Percentiles rank a stretch among this genome's conserved stretches.
Conservation (phyloP, 92 coral and sea anemone species). For the Epizoanthus illoricatus region DNA sequence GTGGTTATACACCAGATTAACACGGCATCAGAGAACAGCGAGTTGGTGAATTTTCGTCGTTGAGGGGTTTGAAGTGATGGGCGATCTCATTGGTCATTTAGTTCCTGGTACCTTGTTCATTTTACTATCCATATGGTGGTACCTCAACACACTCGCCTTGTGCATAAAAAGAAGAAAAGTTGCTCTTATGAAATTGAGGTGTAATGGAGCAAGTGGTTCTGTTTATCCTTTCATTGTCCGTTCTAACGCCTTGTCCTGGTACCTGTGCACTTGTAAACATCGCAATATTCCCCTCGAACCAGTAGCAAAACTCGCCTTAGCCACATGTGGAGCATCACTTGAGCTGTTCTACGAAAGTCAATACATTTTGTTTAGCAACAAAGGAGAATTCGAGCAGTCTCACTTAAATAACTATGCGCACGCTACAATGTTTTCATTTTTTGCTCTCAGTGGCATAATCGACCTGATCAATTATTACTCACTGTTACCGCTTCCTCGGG, state of each 20-base stretch:
- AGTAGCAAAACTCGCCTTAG: conserved; percentile 53
- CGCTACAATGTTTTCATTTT: conserved; percentile 80
- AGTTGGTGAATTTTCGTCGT: too few species aligned
- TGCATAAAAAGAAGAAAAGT: background rate
- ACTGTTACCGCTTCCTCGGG: conserved; percentile 56
- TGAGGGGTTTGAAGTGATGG: conserved; percentile 46
- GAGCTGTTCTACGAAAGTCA: conserved; percentile 61
- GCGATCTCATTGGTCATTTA: conserved; percentile 69
- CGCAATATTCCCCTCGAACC: conserved; percentile 76
- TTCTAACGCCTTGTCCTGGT: conserved; percentile 24
- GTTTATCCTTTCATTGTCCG: background rate
- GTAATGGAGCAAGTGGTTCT: background rate
- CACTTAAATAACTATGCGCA: conserved; percentile 78
- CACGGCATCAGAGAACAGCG: too few species aligned
- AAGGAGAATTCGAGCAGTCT: conserved; percentile 50
- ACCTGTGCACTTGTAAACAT: conserved; percentile 30
- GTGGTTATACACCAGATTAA: too few species aligned
- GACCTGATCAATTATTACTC: conserved; percentile 62
- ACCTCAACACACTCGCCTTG: conserved; percentile 39
- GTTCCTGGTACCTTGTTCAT: conserved; percentile 70
- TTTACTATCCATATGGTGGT: conserved; percentile 69
- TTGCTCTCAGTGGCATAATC: conserved; percentile 77
- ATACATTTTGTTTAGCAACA: conserved; percentile 57
- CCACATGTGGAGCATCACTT: conserved; percentile 51
- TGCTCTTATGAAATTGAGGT: background rate